Evolutionary conservation across 2,888 invertebrate genomes (phyloP).

Genomic region (Harpagoxenus sublaevis): DNA sequence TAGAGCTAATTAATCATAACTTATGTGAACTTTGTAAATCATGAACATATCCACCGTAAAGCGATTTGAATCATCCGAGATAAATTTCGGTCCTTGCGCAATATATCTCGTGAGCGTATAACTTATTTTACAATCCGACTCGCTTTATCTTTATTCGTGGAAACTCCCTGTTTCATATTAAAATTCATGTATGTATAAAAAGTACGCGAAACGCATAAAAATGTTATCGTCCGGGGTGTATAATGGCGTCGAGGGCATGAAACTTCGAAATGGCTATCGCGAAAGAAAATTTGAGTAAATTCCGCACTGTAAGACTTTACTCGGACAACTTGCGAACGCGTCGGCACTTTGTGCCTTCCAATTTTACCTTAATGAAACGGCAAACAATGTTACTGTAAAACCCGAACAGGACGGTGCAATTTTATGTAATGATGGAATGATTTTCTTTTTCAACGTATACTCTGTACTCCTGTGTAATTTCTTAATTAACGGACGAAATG

Average conservation of each 20-base stretch:
- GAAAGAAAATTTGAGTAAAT: slow-evolving; percentile 20
- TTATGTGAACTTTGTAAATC: neutral
- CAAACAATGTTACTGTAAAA: slow-evolving; percentile 8
- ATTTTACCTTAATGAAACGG: slow-evolving; percentile 23
- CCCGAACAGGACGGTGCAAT: neutral
- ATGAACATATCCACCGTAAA: neutral
- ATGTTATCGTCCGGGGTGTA: neutral
- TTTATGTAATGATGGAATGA: slow-evolving; percentile 1
- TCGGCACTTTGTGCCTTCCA: slow-evolving; percentile 1
- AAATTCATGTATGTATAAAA: slow-evolving; percentile 36
- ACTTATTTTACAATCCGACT: slow-evolving; percentile 20
- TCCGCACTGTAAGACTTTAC: neutral
- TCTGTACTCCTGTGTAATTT: neutral
- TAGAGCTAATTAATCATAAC: neutral
- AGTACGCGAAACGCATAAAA: slow-evolving; percentile 31
- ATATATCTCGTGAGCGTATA: neutral
- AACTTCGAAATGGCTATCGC: slow-evolving; percentile 25
- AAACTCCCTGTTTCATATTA: slow-evolving; percentile 21
- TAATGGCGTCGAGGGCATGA: neutral
- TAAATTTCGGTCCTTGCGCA: neutral
- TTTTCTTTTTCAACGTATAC: neutral
- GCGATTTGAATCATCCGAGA: neutral
- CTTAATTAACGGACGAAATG: slow-evolving; percentile 6
- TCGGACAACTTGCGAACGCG: neutral
- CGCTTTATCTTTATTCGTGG: slow-evolving; percentile 15